Conservation (phyloP, 2,113 vertebrate genomes). For the Cygnus atratus region DNA sequence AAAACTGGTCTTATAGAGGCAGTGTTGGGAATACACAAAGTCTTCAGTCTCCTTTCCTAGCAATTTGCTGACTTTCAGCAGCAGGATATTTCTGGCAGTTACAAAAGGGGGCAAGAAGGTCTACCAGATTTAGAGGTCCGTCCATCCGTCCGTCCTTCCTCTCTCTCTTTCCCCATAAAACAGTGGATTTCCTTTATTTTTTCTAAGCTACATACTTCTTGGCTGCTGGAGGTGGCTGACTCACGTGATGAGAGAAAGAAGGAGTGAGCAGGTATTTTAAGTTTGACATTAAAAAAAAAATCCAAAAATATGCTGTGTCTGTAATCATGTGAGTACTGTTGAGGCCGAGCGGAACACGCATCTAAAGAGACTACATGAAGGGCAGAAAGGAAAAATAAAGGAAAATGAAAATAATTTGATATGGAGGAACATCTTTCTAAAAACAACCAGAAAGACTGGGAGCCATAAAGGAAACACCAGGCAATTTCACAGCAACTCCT, state of each 20-base stretch:
- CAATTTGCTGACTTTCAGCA: background rate
- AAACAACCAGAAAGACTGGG: background rate
- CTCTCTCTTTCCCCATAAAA: background rate
- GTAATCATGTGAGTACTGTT: background rate
- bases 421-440: background rate
- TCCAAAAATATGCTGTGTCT: background rate
- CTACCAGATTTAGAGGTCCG: background rate
- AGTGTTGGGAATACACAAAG: background rate
- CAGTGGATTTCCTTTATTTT: background rate
- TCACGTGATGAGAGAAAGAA: background rate
- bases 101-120: background rate
- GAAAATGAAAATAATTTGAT: background rate
- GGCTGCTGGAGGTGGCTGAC: background rate
- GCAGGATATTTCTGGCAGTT: background rate
- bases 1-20: background rate
- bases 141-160: too few species aligned
- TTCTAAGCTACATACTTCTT: background rate
- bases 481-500: slow-evolving; percentile 29
- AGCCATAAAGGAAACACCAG: slow-evolving; percentile 3
- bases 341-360: background rate
- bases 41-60: background rate
- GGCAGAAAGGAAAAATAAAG: background rate
- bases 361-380: background rate
- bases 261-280: background rate
- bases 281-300: background rate